phyloP scores from a whole-genome alignment of 2,888 invertebrate species.

The Vandiemenella viatica region DNA sequence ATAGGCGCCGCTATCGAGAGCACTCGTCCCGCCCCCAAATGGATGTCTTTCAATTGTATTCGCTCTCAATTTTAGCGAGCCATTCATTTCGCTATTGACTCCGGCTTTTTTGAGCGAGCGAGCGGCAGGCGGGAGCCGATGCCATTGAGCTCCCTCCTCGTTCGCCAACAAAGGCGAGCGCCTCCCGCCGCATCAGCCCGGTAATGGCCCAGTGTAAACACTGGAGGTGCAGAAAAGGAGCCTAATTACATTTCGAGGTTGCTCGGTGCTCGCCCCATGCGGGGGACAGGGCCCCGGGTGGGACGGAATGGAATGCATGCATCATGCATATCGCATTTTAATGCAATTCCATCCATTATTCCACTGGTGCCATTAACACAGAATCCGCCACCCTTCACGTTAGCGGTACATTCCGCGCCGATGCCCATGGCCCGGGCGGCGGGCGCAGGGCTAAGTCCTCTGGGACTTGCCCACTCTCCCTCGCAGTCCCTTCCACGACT shows the following conservation, averaged over 20 bases:
- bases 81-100: conserved; percentile 1
- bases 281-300: conserved; percentile 4
- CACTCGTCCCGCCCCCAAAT: not conserved
- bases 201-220: conserved; percentile 13
- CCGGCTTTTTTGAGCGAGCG: not conserved
- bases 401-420: conserved; percentile 7
- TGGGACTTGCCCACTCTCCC: not conserved
- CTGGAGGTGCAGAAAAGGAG: conserved; percentile 13
- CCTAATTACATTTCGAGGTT: conserved; percentile 17
- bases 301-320: conserved; percentile 22
- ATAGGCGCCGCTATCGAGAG: not conserved
- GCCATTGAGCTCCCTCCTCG: not conserved
- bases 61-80: conserved; percentile 1
- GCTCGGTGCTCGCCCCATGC: conserved; percentile 9
- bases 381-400: conserved; percentile 20
- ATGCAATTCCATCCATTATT: conserved; percentile 37
- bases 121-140: too few species aligned
- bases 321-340: conserved; percentile 37
- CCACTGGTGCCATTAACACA: conserved; percentile 33
- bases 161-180: not conserved
- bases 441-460: too few species aligned
- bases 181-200: not conserved
- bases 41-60: not conserved
- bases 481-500: not conserved
- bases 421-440: too few species aligned